Percentiles rank a stretch among this genome's conserved stretches.
Conservation (phyloP, 2,888 invertebrate species). For the Thysanoteuthis rhombus region DNA sequence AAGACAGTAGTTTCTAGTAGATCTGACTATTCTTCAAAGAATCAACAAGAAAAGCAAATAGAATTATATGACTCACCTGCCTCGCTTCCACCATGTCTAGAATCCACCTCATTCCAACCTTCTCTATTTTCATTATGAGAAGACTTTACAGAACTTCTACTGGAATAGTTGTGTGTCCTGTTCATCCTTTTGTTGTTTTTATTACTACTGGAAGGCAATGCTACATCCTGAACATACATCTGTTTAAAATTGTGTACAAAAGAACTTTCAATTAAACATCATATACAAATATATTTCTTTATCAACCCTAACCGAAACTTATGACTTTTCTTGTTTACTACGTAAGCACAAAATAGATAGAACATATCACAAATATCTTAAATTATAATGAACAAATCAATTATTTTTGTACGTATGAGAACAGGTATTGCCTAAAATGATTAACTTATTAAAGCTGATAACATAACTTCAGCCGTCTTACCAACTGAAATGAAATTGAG, state of each 20-base stretch:
- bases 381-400: background rate
- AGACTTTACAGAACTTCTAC: background rate
- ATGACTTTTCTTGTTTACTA: no score
- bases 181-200: background rate
- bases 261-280: background rate
- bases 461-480: background rate
- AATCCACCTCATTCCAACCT: background rate
- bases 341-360: background rate
- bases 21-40: background rate
- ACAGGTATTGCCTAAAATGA: background rate
- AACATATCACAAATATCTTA: background rate
- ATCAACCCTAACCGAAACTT: background rate
- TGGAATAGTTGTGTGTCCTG: background rate
- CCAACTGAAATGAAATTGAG: background rate
- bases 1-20: background rate
- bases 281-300: background rate
- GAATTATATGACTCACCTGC: background rate
- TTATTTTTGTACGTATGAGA: background rate
- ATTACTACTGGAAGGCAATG: background rate
- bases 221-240: background rate
- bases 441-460: background rate
- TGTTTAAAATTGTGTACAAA: background rate
- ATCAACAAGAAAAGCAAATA: background rate
- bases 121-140: background rate
- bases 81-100: background rate